Evolutionary conservation across 1,140 invertebrate genomes (phyloP).

Genomic region (Penaeus chinensis): DNA sequence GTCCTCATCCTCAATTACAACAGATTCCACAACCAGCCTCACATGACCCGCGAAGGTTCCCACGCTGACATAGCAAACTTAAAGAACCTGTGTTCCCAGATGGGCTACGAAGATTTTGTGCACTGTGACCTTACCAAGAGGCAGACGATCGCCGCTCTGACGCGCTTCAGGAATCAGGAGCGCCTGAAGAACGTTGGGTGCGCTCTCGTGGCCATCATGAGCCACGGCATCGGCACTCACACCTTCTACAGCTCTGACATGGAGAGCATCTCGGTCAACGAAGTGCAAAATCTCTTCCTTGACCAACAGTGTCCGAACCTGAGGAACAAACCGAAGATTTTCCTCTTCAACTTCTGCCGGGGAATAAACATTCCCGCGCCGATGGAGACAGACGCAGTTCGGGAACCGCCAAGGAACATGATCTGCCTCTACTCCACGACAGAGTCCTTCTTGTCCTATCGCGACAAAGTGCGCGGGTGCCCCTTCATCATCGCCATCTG

Average conservation of each 20-base stretch:
- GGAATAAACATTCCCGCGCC: neutral
- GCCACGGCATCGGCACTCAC: conserved; percentile 3
- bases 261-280: neutral
- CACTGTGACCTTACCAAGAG: conserved; percentile 14
- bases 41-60: neutral
- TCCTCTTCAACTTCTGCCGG: conserved; percentile 26
- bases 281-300: neutral
- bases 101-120: conserved; percentile 17
- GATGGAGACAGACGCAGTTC: neutral
- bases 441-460: conserved; percentile 6
- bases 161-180: neutral
- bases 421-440: conserved; percentile 14
- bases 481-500: conserved; percentile 20
- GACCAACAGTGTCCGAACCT: neutral
- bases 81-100: conserved; percentile 5
- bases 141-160: neutral
- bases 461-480: neutral
- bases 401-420: conserved; percentile 19
- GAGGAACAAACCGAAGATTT: conserved; percentile 19
- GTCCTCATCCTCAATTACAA: conserved; percentile 30
- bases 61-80: neutral
- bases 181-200: conserved; percentile 17
- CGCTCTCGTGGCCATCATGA: conserved; percentile 22
- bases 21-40: neutral
- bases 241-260: conserved; percentile 19